A percentile compares a stretch with the other conserved stretches of the same genome.
These are phyloP conservation scores for Heliconius hortense DNA, from an alignment of 2,888 invertebrate species.

Conservation along the genomic window DNA sequence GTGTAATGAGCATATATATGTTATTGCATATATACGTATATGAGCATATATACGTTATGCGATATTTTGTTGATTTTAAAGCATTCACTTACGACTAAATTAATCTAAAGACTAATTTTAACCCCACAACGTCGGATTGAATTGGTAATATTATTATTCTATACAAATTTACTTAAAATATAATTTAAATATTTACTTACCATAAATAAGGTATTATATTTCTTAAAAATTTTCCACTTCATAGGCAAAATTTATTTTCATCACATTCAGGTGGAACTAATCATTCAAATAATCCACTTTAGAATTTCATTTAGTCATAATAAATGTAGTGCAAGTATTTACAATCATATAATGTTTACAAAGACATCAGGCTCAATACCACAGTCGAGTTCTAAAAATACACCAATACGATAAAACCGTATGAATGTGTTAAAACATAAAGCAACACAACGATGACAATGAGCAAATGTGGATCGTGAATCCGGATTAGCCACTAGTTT, in stretches of 20 bases:
- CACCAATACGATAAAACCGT: conserved; percentile 75
- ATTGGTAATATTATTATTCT: not conserved
- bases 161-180: conserved; percentile 21
- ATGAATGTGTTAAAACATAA: conserved; percentile 70
- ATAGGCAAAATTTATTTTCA: conserved; percentile 60
- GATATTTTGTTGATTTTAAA: not conserved
- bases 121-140: not conserved
- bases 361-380: conserved; percentile 69
- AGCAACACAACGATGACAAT: conserved; percentile 72
- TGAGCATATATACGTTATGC: not conserved
- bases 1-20: conserved; percentile 1
- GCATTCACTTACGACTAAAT: not conserved
- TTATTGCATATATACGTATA: no score
- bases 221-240: conserved; percentile 54
- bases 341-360: conserved; percentile 64
- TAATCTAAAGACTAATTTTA: not conserved
- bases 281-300: conserved; percentile 50
- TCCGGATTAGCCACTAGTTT: conserved; percentile 64
- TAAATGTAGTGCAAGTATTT: conserved; percentile 49
- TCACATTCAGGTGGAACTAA: conserved; percentile 49
- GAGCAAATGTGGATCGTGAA: conserved; percentile 64
- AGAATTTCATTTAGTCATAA: conserved; percentile 47
- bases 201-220: conserved; percentile 65
- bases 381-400: conserved; percentile 77
- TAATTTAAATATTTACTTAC: conserved; percentile 55